These are phyloP conservation scores for Cheirogaleus major DNA, from an alignment of 2,797 vertebrate genomes.

Conservation along the genomic window DNA sequence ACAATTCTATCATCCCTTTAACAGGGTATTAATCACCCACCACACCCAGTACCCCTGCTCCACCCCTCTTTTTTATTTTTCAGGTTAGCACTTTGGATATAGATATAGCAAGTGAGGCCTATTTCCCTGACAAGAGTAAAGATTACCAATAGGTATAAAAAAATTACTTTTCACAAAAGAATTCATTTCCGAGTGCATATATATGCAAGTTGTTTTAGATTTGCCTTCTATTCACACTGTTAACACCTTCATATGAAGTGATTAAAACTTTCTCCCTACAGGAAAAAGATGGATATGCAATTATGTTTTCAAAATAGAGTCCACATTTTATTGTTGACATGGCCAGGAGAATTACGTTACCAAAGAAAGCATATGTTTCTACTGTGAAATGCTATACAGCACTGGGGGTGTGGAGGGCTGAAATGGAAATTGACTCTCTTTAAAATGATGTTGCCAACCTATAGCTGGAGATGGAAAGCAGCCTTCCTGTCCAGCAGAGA, in stretches of 20 bases:
- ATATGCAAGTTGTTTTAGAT: not conserved
- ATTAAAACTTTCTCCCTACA: not conserved
- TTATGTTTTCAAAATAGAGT: conserved; percentile 1
- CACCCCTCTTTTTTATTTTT: not conserved
- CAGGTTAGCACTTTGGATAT: not conserved
- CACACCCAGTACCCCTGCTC: not conserved
- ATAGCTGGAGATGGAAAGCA: not conserved
- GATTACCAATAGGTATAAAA: not conserved
- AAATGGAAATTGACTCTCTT: conserved; percentile 23
- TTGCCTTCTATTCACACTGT: not conserved
- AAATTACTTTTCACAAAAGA: conserved; percentile 17
- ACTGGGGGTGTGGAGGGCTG: not conserved
- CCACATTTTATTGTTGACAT: not conserved
- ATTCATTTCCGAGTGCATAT: not conserved
- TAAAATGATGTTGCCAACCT: not conserved
- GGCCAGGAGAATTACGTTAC: not conserved
- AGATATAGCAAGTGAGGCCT: not conserved
- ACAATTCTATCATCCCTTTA: conserved; percentile 32
- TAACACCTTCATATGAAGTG: not conserved
- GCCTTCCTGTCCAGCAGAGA: not conserved
- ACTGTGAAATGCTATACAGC: not conserved
- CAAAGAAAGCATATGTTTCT: not conserved
- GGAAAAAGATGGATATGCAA: not conserved
- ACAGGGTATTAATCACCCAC: not conserved
- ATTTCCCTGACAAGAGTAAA: conserved; percentile 33